A percentile compares a stretch with the other conserved stretches of the same genome.
Evolutionary conservation across 2,888 invertebrate species (phyloP).

Genomic region (Drosophila mimica): DNA sequence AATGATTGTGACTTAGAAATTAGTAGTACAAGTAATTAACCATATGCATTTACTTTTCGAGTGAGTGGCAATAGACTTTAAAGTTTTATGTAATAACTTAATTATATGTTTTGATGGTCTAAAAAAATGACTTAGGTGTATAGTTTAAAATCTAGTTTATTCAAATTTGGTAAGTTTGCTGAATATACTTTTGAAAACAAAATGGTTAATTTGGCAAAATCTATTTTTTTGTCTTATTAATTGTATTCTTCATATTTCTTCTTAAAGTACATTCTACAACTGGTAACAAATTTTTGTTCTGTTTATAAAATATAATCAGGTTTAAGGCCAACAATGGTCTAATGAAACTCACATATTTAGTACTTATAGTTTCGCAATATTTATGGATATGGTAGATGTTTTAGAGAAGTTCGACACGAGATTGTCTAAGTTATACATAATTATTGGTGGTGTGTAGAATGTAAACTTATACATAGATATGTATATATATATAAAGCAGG

Average conservation of each 20-base stretch:
- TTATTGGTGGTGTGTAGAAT: background rate
- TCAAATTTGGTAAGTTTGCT: background rate
- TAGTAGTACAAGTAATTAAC: background rate
- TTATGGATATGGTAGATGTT: background rate
- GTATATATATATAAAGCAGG: background rate
- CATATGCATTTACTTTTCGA: background rate
- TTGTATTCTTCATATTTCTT: background rate
- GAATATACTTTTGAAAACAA: background rate
- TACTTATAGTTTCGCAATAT: too few relatives aligned
- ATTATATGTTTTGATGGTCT: background rate
- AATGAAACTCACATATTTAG: background rate
- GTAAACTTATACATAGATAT: background rate
- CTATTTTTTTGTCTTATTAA: background rate
- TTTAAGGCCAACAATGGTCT: background rate
- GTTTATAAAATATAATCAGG: background rate
- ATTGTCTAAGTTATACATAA: background rate
- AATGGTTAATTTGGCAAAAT: background rate
- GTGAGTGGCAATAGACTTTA: background rate
- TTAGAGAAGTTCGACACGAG: background rate
- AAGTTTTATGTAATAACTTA: background rate
- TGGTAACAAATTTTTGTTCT: background rate
- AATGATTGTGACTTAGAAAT: background rate
- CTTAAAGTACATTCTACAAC: too few relatives aligned
- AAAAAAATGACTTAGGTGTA: background rate
- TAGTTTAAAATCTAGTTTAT: background rate